Conservation (phyloP, 1,140 invertebrate species). For the Lucilia cuprina region DNA sequence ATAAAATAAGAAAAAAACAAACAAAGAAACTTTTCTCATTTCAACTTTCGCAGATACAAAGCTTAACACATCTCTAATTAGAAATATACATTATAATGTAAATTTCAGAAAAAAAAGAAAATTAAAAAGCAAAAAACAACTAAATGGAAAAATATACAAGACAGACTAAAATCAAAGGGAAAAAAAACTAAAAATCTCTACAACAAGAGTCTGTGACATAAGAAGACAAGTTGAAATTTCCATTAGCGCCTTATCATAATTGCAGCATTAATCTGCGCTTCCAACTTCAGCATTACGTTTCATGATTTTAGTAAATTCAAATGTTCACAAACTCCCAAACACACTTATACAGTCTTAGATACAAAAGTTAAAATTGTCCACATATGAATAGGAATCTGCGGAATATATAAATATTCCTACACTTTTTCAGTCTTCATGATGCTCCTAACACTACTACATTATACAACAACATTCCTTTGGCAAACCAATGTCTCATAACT, state of each 20-base stretch:
- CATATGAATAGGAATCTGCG: background rate
- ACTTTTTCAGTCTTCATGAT: background rate
- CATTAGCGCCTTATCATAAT: constrained; percentile 42
- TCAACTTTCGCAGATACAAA: background rate
- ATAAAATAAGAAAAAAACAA: background rate
- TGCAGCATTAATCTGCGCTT: constrained; percentile 40
- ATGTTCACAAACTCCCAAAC: background rate
- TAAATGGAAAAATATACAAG: background rate
- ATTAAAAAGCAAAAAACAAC: background rate
- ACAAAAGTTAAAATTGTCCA: background rate
- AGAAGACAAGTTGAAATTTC: constrained; percentile 38
- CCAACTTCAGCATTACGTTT: constrained; percentile 30
- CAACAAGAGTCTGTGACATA: constrained; percentile 15
- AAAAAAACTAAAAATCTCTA: background rate
- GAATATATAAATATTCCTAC: background rate
- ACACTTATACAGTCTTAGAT: background rate
- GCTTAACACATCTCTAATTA: constrained; percentile 31
- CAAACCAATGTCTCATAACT: constrained; percentile 32
- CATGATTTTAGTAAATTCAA: constrained; percentile 29
- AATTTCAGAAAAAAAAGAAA: background rate
- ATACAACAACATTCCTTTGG: constrained; percentile 16
- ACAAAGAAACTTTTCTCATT: constrained; percentile 22
- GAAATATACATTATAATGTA: constrained; percentile 23
- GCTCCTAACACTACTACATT: background rate
- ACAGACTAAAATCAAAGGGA: background rate